Percentiles rank a stretch among this genome's conserved stretches.
Evolutionary conservation across 2,113 vertebrate species (phyloP).

Genomic region (Chrysochloris asiatica): DNA sequence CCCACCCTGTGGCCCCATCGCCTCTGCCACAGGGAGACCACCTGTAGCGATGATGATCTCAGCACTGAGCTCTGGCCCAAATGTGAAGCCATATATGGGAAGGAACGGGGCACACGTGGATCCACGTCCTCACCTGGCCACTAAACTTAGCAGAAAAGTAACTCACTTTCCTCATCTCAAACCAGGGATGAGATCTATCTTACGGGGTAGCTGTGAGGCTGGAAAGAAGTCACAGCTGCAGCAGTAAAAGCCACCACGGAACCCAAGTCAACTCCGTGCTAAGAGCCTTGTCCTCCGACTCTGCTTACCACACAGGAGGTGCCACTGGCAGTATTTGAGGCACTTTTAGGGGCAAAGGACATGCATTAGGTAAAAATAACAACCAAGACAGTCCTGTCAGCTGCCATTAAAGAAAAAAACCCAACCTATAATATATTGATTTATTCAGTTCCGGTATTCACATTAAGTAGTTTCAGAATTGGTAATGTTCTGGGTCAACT

Average conservation of each 20-base stretch:
- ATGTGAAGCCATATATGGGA: neutral
- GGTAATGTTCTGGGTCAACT: neutral
- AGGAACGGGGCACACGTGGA: accelerated
- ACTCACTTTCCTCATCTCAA: neutral
- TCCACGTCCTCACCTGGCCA: neutral
- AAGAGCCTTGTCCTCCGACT: neutral
- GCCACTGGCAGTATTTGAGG: neutral
- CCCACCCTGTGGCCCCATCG: accelerated
- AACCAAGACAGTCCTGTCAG: neutral
- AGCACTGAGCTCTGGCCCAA: neutral
- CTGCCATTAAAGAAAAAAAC: neutral
- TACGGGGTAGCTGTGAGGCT: too few relatives aligned
- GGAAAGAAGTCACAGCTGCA: too few relatives aligned
- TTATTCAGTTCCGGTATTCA: neutral
- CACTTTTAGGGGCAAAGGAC: neutral
- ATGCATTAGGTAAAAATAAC: neutral
- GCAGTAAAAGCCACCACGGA: accelerated
- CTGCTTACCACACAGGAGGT: neutral
- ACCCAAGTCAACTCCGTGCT: accelerated
- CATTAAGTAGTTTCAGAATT: neutral
- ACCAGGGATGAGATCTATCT: neutral
- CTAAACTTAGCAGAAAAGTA: neutral
- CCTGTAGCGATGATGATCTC: too few relatives aligned
- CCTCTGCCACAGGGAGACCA: neutral
- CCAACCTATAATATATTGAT: neutral